phyloP scores from a whole-genome alignment of 1,140 invertebrate genomes.

The Copidosoma floridanum region DNA sequence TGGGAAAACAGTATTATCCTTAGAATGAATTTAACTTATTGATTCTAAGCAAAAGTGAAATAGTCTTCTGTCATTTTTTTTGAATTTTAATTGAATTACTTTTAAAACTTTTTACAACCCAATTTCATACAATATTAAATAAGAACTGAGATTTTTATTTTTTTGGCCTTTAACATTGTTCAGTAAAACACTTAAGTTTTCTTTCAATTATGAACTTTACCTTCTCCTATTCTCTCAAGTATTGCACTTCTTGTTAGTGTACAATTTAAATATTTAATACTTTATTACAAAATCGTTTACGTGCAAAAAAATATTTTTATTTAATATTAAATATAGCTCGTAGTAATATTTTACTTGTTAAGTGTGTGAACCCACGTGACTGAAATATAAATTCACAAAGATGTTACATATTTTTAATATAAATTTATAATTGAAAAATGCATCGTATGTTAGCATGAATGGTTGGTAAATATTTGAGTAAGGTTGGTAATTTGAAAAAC shows the following conservation, averaged over 20 bases:
- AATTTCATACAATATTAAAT: neutral
- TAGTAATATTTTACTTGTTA: constrained; percentile 16
- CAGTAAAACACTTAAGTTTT: too few species aligned
- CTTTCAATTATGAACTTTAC: constrained; percentile 6
- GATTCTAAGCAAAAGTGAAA: too few species aligned
- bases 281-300: constrained; percentile 20
- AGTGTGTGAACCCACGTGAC: constrained; percentile 4
- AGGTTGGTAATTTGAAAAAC: constrained; percentile 1
- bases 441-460: constrained; percentile 8
- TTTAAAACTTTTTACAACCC: neutral
- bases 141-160: too few species aligned
- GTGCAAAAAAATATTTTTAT: constrained; percentile 21
- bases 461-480: constrained; percentile 16
- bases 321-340: constrained; percentile 13
- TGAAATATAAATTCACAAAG: constrained; percentile 1
- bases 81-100: too few species aligned
- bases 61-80: too few species aligned
- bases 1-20: too few species aligned
- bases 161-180: neutral
- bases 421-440: constrained; percentile 22
- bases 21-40: too few species aligned
- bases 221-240: constrained; percentile 13
- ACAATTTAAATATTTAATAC: constrained; percentile 21
- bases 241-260: constrained; percentile 17
- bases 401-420: constrained; percentile 25